These are phyloP conservation scores for Scortum barcoo DNA, from an alignment of 2,113 vertebrate species.

Conservation along the genomic window DNA sequence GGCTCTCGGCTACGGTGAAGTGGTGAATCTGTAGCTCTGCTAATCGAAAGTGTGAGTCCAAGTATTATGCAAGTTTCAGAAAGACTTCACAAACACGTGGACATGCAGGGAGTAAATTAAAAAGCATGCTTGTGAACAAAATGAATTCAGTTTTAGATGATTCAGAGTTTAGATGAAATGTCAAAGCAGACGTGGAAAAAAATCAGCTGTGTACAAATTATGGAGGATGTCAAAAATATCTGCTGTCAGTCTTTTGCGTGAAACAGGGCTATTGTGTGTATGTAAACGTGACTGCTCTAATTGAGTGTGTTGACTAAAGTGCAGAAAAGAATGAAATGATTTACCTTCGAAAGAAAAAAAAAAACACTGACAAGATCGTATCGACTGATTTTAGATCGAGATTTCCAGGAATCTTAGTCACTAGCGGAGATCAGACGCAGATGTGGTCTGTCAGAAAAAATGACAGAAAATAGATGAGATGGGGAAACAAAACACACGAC, in stretches of 20 bases:
- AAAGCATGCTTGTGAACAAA: background rate
- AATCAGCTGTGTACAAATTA: background rate
- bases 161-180: background rate
- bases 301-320: background rate
- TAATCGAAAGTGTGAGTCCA: slow-evolving; percentile 17
- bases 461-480: background rate
- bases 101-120: background rate
- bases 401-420: background rate
- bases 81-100: background rate
- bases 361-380: slow-evolving; percentile 4
- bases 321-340: background rate
- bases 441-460: slow-evolving; percentile 7
- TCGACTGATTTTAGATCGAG: slow-evolving; percentile 5
- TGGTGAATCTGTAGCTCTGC: background rate
- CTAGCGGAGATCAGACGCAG: slow-evolving; percentile 10
- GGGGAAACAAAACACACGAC: background rate
- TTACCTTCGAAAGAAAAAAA: background rate
- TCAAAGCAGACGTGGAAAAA: background rate
- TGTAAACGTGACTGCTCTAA: background rate
- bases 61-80: slow-evolving; percentile 25
- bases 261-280: background rate
- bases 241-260: too few species aligned
- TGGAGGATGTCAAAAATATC: background rate
- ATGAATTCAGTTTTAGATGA: too few species aligned
- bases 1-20: background rate